Conservation (phyloP, 2,888 invertebrate species). For the Homarus gammarus region DNA sequence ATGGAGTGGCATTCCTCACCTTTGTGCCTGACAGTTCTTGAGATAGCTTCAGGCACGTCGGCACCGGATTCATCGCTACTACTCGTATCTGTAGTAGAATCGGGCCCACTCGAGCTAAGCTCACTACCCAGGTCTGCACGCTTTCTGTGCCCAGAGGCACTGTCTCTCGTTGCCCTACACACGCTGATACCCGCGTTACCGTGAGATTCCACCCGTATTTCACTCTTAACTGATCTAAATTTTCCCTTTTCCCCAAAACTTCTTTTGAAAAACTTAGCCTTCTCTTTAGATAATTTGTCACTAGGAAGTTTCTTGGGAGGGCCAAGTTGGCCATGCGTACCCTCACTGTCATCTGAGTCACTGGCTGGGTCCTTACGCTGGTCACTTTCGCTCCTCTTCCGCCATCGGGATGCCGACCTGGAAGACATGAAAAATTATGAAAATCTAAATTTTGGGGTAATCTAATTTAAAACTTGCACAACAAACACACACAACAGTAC, state of each 20-base stretch:
- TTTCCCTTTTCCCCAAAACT: constrained; percentile 81
- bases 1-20: constrained; percentile 16
- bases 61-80: constrained; percentile 74
- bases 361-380: constrained; percentile 62
- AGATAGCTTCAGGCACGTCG: constrained; percentile 50
- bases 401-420: constrained; percentile 70
- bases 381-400: constrained; percentile 54
- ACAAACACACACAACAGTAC: no score
- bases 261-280: constrained; percentile 91
- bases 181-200: constrained; percentile 49
- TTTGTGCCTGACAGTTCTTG: constrained; percentile 15
- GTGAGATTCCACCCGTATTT: constrained; percentile 63
- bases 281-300: constrained; percentile 91
- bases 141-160: constrained; percentile 38
- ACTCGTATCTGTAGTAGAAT: constrained; percentile 64
- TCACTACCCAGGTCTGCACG: constrained; percentile 40
- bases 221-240: constrained; percentile 59
- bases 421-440: background rate
- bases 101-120: constrained; percentile 64
- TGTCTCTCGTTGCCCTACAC: constrained; percentile 79
- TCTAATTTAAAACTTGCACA: no score
- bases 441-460: no score
- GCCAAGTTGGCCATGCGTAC: constrained; percentile 69
- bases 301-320: constrained; percentile 78
- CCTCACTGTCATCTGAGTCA: constrained; percentile 72